phyloP scores from a whole-genome alignment of 2,797 vertebrate species.

The Bothrops alternatus region DNA sequence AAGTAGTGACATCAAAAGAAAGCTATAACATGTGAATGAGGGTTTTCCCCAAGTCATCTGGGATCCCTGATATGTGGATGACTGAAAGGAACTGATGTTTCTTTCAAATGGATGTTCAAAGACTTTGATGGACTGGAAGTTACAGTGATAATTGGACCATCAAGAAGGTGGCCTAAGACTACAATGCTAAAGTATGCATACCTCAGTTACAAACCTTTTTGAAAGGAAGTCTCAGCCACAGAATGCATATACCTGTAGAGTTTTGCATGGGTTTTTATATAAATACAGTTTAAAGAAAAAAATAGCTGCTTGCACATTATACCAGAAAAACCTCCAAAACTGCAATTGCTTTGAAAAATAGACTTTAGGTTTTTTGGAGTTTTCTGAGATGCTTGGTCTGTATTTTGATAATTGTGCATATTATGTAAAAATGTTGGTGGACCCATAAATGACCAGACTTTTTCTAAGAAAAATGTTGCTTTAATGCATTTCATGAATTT shows the following conservation, averaged over 20 bases:
- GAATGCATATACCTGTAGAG: conserved; percentile 99
- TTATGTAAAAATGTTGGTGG: conserved; percentile 99
- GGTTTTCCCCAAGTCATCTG: conserved; percentile 82
- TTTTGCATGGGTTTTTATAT: conserved; percentile 99
- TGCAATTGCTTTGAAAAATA: conserved; percentile 99
- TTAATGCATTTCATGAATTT: conserved; percentile 99
- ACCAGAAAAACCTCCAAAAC: conserved; percentile 99
- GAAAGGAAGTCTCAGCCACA: conserved; percentile 99
- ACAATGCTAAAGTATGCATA: conserved; percentile 96
- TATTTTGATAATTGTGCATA: conserved; percentile 99
- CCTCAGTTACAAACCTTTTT: conserved; percentile 97
- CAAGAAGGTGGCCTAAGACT: conserved; percentile 91
- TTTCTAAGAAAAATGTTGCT: conserved; percentile 99
- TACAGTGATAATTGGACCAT: conserved; percentile 83
- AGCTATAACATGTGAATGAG: conserved; percentile 86
- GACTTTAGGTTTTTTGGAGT: conserved; percentile 99
- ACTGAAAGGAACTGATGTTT: conserved; percentile 90
- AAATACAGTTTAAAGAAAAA: conserved; percentile 99
- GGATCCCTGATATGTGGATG: conserved; percentile 84
- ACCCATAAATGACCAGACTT: conserved; percentile 99
- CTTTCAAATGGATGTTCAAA: conserved; percentile 91
- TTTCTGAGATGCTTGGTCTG: conserved; percentile 99
- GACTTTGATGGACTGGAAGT: conserved; percentile 93
- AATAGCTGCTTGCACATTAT: conserved; percentile 99
- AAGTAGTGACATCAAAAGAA: conserved; percentile 81